Percentiles rank a stretch among this genome's conserved stretches.
Conservation (phyloP, 2,113 vertebrate genomes). For the Potamarius usumacintae region DNA sequence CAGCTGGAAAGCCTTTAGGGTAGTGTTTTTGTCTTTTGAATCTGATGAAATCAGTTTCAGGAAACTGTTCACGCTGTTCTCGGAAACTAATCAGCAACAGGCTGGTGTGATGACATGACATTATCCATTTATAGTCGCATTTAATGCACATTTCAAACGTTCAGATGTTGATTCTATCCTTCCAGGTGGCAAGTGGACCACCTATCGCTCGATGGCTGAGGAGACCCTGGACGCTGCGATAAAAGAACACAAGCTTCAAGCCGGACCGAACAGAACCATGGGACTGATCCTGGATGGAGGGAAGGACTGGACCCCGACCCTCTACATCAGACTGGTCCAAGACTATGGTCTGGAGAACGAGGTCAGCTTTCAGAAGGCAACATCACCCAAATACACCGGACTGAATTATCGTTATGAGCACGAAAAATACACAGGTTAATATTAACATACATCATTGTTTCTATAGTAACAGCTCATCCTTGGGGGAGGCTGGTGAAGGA, state of each 20-base stretch:
- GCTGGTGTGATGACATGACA: not conserved
- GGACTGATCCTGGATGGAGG: slow-evolving; percentile 89
- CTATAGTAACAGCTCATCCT: not conserved
- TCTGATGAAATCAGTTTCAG: not conserved
- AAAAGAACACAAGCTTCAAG: slow-evolving; percentile 73
- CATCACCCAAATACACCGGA: not conserved
- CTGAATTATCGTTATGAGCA: not conserved
- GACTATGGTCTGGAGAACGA: slow-evolving; percentile 95
- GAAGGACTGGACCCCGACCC: slow-evolving; percentile 88
- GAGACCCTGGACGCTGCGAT: slow-evolving; percentile 85
- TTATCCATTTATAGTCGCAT: not conserved
- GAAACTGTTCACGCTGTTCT: no score
- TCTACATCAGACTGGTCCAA: slow-evolving; percentile 93
- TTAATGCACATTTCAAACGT: not conserved
- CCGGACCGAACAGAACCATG: slow-evolving; percentile 79
- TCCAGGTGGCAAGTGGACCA: slow-evolving; percentile 97
- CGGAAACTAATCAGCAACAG: not conserved
- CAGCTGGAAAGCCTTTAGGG: not conserved
- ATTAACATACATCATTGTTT: not conserved
- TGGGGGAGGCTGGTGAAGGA: no score
- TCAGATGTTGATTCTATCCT: slow-evolving; percentile 12
- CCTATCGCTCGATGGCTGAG: slow-evolving; percentile 92
- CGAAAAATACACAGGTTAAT: no score
- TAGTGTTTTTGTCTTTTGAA: not conserved
- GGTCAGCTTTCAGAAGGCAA: slow-evolving; percentile 66